Percentiles rank a stretch among this genome's conserved stretches.
Conservation (phyloP, 2,797 vertebrate genomes). For the Corythornis leucogaster region DNA sequence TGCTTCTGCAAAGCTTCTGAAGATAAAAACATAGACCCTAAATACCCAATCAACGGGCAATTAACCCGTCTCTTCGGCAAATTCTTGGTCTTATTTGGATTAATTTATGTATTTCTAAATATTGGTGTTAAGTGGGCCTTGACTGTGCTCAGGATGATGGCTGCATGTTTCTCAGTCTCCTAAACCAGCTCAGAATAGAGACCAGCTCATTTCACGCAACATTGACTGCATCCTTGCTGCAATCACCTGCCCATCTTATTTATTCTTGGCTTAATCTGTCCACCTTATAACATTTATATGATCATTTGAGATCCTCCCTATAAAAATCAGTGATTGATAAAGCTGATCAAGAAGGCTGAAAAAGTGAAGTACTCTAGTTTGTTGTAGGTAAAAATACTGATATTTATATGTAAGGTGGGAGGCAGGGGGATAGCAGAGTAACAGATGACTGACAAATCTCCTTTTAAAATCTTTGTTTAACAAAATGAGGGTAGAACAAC, state of each 20-base stretch:
- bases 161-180: neutral
- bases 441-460: neutral
- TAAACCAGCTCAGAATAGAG: neutral
- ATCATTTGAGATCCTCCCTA: neutral
- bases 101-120: constrained; percentile 5
- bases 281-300: neutral
- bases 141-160: neutral
- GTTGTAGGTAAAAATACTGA: neutral
- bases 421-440: fast-evolving
- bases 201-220: constrained; percentile 32
- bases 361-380: neutral
- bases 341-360: neutral
- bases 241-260: neutral
- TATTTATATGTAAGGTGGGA: neutral
- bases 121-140: neutral
- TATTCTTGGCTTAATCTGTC: constrained; percentile 11
- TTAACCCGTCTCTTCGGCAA: neutral
- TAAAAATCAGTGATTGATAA: neutral
- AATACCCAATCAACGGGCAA: neutral
- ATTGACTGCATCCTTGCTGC: neutral
- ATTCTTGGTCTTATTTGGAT: neutral
- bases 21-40: neutral
- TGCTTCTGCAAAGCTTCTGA: neutral
- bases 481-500: neutral
- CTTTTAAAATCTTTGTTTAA: no score